Conservation (phyloP, 2,888 invertebrate species). For the Proisotoma minuta region DNA sequence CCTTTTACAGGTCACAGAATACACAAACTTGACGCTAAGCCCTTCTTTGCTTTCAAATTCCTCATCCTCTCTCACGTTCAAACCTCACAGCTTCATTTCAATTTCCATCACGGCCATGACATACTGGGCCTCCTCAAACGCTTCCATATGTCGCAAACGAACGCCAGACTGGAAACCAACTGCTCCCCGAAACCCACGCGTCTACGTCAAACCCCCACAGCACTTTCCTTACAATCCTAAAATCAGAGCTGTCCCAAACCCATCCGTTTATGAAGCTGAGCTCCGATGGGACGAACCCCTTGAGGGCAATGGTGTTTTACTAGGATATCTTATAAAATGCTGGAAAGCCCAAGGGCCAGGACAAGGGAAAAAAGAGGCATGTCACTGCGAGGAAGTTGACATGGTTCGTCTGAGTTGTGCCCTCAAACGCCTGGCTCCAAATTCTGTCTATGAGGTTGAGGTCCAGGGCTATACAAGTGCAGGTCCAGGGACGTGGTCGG, state of each 20-base stretch:
- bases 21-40: slow-evolving; percentile 49
- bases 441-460: slow-evolving; percentile 10
- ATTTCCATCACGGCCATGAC: slow-evolving; percentile 75
- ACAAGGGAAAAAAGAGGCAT: slow-evolving; percentile 42
- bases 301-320: slow-evolving; percentile 68
- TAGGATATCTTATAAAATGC: slow-evolving; percentile 67
- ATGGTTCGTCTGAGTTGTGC: slow-evolving; percentile 27
- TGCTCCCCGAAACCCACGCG: slow-evolving; percentile 66
- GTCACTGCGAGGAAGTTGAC: slow-evolving; percentile 33
- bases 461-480: slow-evolving; percentile 75
- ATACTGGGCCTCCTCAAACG: slow-evolving; percentile 73
- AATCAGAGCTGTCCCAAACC: slow-evolving; percentile 43
- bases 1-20: slow-evolving; percentile 48
- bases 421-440: slow-evolving; percentile 23
- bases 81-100: slow-evolving; percentile 56
- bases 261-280: slow-evolving; percentile 56
- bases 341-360: slow-evolving; percentile 54
- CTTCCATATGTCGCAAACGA: slow-evolving; percentile 58
- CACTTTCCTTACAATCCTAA: slow-evolving; percentile 29
- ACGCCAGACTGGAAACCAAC: slow-evolving; percentile 79
- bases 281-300: slow-evolving; percentile 77
- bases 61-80: slow-evolving; percentile 27
- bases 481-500: slow-evolving; percentile 68
- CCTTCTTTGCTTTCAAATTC: too few species aligned
- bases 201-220: slow-evolving; percentile 49